Percentiles rank a stretch among this genome's conserved stretches.
phyloP scores from a whole-genome alignment of 2,888 invertebrate species.

The Tiliacea aurago region DNA sequence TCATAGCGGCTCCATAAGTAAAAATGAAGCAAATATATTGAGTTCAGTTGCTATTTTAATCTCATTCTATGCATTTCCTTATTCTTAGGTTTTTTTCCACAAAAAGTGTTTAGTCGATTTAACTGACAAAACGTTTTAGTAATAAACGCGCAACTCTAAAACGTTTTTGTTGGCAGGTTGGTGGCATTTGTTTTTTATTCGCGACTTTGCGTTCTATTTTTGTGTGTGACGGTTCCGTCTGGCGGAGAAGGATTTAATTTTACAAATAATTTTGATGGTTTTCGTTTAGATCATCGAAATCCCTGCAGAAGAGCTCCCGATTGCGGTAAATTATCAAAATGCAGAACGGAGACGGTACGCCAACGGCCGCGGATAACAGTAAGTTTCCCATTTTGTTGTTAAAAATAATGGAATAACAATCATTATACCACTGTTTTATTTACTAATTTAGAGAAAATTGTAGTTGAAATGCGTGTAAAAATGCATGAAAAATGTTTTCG shows the following conservation, averaged over 20 bases:
- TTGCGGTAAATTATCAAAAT: slow-evolving; percentile 83
- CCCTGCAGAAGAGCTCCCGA: slow-evolving; percentile 79
- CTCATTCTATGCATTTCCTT: no score
- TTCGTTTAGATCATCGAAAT: slow-evolving; percentile 79
- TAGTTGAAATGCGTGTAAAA: slow-evolving; percentile 57
- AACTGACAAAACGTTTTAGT: slow-evolving; percentile 11
- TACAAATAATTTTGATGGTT: slow-evolving; percentile 85
- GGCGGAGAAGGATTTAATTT: slow-evolving; percentile 82
- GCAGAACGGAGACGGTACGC: slow-evolving; percentile 88
- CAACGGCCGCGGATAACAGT: slow-evolving; percentile 83
- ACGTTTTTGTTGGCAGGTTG: slow-evolving; percentile 65
- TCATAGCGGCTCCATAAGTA: no score
- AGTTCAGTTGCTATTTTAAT: no score
- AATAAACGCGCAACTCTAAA: slow-evolving; percentile 31
- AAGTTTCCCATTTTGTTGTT: slow-evolving; percentile 83
- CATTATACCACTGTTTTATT: slow-evolving; percentile 80
- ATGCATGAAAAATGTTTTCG: slow-evolving; percentile 45
- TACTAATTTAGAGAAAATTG: slow-evolving; percentile 70
- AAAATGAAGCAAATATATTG: no score
- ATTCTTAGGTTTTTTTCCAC: no score
- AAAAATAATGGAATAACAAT: slow-evolving; percentile 81
- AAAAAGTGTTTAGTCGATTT: slow-evolving; percentile 32
- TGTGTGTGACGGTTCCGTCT: slow-evolving; percentile 90
- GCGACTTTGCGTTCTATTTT: slow-evolving; percentile 90
- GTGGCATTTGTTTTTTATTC: slow-evolving; percentile 88